These are phyloP conservation scores for Gambusia affinis DNA, from an alignment of 2,113 vertebrate species.

Conservation along the genomic window DNA sequence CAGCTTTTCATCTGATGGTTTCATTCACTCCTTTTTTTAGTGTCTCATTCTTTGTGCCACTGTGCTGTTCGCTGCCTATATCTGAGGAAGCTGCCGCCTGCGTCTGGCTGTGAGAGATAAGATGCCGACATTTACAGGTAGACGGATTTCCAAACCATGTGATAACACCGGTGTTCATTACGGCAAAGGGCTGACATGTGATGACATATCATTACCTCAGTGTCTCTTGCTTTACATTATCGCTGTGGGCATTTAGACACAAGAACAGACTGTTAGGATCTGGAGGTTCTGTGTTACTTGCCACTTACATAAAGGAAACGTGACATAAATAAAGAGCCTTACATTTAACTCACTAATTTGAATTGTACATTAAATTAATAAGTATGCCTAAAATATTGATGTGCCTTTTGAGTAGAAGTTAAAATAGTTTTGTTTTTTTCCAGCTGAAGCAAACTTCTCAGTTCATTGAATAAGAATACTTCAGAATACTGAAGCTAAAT, in stretches of 20 bases:
- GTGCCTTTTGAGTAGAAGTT: too few relatives aligned
- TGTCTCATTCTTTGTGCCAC: constrained; percentile 7
- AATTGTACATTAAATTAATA: too few relatives aligned
- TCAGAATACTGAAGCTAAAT: not conserved
- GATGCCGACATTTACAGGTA: constrained; percentile 32
- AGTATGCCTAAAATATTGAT: too few relatives aligned
- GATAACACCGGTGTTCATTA: constrained; percentile 18
- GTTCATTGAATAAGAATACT: not conserved
- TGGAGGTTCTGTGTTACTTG: not conserved
- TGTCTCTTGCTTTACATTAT: constrained; percentile 11
- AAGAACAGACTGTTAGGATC: not conserved
- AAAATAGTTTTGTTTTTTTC: too few relatives aligned
- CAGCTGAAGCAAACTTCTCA: not conserved
- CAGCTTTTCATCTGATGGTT: constrained; percentile 44
- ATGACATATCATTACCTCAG: constrained; percentile 39
- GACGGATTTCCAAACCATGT: constrained; percentile 41
- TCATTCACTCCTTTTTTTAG: constrained; percentile 24
- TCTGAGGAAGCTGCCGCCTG: constrained; percentile 31
- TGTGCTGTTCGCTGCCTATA: constrained; percentile 11
- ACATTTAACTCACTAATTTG: too few relatives aligned
- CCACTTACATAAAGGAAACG: not conserved
- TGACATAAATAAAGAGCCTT: not conserved
- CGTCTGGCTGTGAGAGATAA: constrained; percentile 60
- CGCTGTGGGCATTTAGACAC: constrained; percentile 2
- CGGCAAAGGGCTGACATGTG: constrained; percentile 19